phyloP scores from a whole-genome alignment of 2,113 vertebrate genomes.

The Amazona guildingii region DNA sequence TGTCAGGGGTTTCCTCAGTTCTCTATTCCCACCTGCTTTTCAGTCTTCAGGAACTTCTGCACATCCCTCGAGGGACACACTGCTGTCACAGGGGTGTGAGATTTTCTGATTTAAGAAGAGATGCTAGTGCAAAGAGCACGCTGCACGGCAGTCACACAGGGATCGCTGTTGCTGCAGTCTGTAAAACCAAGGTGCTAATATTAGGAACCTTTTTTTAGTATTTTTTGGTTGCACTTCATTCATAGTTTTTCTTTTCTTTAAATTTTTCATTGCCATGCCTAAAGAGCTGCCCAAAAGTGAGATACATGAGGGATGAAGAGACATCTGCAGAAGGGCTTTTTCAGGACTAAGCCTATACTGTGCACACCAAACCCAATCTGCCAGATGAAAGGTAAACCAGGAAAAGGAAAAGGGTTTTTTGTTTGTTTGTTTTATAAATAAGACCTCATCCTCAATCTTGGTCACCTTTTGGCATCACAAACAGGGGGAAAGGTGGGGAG shows the following conservation, averaged over 20 bases:
- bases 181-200: not conserved
- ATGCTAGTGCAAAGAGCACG: not conserved
- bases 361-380: not conserved
- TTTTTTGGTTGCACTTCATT: not conserved
- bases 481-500: not conserved
- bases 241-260: not conserved
- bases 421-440: not conserved
- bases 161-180: not conserved
- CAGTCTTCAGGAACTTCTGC: not conserved
- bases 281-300: not conserved
- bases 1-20: not conserved
- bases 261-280: not conserved
- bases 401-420: not conserved
- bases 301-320: not conserved
- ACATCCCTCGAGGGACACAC: not conserved
- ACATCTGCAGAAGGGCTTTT: not conserved
- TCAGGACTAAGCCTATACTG: not conserved
- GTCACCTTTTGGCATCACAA: not conserved
- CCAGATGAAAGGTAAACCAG: not conserved
- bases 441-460: not conserved
- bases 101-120: not conserved
- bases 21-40: not conserved
- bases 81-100: not conserved
- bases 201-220: not conserved
- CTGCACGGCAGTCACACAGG: not conserved